Conservation (phyloP, 35 echinoderm and acorn worm genomes). For the Strongylocentrotus purpuratus region DNA sequence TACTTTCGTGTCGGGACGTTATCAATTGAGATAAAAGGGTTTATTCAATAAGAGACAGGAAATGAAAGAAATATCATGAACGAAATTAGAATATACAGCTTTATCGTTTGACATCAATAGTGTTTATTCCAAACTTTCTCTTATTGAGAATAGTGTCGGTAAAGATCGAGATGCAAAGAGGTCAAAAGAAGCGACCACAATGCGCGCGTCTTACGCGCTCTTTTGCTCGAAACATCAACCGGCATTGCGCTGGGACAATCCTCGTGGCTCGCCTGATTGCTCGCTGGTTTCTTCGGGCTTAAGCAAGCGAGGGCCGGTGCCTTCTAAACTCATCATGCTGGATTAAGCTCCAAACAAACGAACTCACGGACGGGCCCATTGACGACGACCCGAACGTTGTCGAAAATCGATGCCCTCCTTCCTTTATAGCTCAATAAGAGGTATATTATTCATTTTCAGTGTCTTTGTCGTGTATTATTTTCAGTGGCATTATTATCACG, state of each 20-base stretch:
- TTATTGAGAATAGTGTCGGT: background rate
- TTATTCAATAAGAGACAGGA: background rate
- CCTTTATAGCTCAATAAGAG: background rate
- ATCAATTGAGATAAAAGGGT: background rate
- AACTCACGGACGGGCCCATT: background rate
- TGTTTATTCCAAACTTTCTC: background rate
- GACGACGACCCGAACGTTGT: background rate
- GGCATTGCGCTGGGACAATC: background rate
- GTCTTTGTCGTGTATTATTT: background rate
- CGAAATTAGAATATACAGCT: background rate
- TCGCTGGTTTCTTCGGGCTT: background rate
- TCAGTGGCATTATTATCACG: conserved; percentile 16
- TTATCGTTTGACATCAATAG: background rate
- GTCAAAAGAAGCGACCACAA: background rate
- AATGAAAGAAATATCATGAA: background rate
- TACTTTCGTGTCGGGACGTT: no score
- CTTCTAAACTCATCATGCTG: background rate
- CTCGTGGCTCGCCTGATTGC: background rate
- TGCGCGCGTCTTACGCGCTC: background rate
- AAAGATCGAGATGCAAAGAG: background rate
- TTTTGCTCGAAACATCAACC: background rate
- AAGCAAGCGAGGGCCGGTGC: background rate
- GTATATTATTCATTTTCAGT: background rate
- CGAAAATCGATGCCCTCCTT: conserved; percentile 38
- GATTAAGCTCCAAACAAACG: conserved; percentile 10